A percentile compares a stretch with the other conserved stretches of the same genome.
Evolutionary conservation across 35 echinoderm and acorn worm species (phyloP).

Genomic region (Apostichopus californicus): DNA sequence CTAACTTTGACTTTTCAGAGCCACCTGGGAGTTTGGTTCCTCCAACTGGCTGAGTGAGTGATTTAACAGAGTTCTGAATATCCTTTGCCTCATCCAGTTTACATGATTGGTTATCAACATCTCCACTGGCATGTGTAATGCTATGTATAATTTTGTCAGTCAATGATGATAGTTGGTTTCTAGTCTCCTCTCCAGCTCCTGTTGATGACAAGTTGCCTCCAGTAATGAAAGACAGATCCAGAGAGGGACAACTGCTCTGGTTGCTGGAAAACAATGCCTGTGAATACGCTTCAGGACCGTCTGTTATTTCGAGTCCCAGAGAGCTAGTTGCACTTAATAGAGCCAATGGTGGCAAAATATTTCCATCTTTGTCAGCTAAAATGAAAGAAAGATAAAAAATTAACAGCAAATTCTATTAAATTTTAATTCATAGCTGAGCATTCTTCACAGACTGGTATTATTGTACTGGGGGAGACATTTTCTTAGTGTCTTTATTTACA

Average conservation of each 20-base stretch:
- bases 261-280: conserved; percentile 22
- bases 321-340: too few relatives aligned
- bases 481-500: too few relatives aligned
- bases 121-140: neutral
- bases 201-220: neutral
- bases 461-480: too few relatives aligned
- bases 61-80: too few relatives aligned
- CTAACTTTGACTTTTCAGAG: neutral
- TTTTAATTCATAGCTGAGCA: too few relatives aligned
- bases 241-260: neutral
- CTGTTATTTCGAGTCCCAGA: too few relatives aligned
- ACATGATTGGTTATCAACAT: neutral
- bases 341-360: too few relatives aligned
- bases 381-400: too few relatives aligned
- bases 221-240: neutral
- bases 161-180: neutral
- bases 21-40: neutral
- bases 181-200: neutral
- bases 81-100: too few relatives aligned
- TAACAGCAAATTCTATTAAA: too few relatives aligned
- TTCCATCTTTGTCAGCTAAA: too few relatives aligned
- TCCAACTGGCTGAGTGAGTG: neutral
- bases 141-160: neutral
- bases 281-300: neutral
- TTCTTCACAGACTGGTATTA: too few relatives aligned